phyloP scores from a whole-genome alignment of 2,113 vertebrate species.

The Erpornis zantholeuca region DNA sequence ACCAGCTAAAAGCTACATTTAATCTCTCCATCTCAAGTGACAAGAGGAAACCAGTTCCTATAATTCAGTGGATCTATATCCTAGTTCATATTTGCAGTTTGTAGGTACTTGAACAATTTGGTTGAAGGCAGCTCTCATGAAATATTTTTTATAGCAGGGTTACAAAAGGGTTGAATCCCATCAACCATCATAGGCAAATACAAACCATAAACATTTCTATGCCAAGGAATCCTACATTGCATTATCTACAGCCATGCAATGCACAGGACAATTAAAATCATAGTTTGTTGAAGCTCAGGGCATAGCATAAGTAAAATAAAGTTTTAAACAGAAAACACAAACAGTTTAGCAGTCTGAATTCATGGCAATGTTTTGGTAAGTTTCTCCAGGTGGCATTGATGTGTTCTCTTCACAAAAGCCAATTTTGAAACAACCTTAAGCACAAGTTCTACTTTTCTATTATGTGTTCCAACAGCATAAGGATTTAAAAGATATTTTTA shows the following conservation, averaged over 20 bases:
- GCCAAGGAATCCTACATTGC: neutral
- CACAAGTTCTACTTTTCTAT: neutral
- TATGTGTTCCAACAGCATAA: neutral
- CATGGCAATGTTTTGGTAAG: neutral
- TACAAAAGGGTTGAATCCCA: neutral
- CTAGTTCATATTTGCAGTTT: neutral
- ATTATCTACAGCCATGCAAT: conserved; percentile 9
- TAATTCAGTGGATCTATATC: neutral
- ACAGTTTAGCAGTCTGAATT: neutral
- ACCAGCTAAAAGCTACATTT: neutral
- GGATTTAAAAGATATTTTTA: neutral
- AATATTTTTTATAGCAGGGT: neutral
- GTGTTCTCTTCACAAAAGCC: neutral
- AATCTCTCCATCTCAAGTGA: neutral
- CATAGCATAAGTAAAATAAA: neutral
- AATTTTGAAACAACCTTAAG: neutral
- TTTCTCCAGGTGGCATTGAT: neutral
- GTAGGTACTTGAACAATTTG: neutral
- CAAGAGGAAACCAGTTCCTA: neutral
- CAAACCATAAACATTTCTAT: neutral
- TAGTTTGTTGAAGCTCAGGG: conserved; percentile 5
- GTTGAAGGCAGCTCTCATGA: neutral
- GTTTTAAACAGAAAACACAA: conserved; percentile 22
- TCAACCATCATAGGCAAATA: neutral
- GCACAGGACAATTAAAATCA: neutral